These are phyloP conservation scores for Alouatta palliata DNA, from an alignment of 2,113 vertebrate genomes.

Conservation along the genomic window DNA sequence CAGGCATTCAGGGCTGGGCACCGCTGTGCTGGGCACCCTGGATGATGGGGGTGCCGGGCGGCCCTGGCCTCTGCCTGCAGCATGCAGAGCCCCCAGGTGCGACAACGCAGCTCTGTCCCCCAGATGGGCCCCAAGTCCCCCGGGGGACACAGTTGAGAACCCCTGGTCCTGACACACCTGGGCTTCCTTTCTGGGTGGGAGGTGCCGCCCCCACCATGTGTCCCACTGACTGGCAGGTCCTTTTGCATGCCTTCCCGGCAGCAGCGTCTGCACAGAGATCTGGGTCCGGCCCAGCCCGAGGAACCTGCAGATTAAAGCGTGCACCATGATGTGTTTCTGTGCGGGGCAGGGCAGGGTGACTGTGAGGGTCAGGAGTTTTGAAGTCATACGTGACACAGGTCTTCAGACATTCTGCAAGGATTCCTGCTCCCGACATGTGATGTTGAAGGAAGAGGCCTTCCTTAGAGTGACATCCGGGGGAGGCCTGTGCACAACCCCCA, in stretches of 20 bases:
- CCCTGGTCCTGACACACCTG: neutral
- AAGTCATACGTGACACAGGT: no score
- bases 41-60: no score
- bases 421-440: accelerated
- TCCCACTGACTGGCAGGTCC: neutral
- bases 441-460: no score
- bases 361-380: no score
- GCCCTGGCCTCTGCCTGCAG: accelerated
- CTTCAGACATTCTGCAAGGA: neutral
- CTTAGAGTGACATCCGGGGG: neutral
- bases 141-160: neutral
- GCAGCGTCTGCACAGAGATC: neutral
- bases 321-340: no score
- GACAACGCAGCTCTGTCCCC: no score
- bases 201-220: accelerated
- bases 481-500: neutral
- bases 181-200: neutral
- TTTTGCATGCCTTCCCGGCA: accelerated
- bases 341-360: neutral
- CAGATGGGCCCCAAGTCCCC: accelerated
- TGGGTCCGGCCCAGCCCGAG: neutral
- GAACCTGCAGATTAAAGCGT: no score
- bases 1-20: accelerated
- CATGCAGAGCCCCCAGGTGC: accelerated
- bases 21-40: no score